Evolutionary conservation across 2,113 vertebrate genomes (phyloP).

Genomic region (Eulemur macaco): DNA sequence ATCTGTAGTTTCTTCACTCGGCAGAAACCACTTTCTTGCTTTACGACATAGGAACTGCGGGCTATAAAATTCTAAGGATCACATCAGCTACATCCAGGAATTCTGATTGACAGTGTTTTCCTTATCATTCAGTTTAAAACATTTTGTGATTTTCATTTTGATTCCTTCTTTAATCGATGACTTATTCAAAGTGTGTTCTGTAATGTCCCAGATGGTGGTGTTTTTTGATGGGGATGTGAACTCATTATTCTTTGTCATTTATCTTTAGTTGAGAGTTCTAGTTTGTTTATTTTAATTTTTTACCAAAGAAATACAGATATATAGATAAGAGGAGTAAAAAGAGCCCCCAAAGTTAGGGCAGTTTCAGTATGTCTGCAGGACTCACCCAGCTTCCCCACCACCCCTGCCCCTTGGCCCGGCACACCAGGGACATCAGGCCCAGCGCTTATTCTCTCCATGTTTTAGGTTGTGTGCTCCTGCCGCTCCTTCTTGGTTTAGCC

Average conservation of each 20-base stretch:
- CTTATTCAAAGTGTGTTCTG: neutral
- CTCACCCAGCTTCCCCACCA: fast-evolving
- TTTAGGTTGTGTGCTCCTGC: neutral
- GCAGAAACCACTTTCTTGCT: neutral
- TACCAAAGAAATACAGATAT: neutral
- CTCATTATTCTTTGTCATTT: neutral
- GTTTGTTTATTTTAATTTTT: conserved; percentile 2
- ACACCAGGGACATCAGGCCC: neutral
- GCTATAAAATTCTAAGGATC: neutral
- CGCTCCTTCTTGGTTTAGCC: no score
- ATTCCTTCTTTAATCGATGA: neutral
- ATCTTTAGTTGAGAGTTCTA: neutral
- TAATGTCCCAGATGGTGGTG: neutral
- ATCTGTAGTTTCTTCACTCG: neutral
- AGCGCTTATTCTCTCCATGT: neutral
- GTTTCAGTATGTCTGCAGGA: neutral
- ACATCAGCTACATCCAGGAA: fast-evolving
- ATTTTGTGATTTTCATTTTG: neutral
- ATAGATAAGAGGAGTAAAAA: neutral
- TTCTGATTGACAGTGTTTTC: neutral
- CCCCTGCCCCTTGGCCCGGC: neutral
- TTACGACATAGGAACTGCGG: neutral
- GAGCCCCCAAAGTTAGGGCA: neutral
- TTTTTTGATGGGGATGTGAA: neutral
- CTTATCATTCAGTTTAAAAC: neutral